phyloP scores from a whole-genome alignment of 1,140 invertebrate genomes.

The Atopsyche davidsoni region DNA sequence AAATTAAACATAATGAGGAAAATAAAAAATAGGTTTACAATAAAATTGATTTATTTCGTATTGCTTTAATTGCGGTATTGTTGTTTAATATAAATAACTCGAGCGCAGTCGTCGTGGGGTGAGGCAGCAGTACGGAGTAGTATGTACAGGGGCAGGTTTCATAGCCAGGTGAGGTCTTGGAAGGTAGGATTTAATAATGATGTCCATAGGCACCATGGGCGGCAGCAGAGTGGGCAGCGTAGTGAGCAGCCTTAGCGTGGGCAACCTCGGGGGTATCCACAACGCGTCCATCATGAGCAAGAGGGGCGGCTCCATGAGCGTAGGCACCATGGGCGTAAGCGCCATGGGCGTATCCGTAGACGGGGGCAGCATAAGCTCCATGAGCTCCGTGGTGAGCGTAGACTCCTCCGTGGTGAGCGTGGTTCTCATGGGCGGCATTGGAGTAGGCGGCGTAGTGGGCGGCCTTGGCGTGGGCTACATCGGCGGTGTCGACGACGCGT shows the following conservation, averaged over 20 bases:
- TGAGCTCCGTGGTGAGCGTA: conserved; percentile 9
- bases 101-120: background rate
- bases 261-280: conserved; percentile 32
- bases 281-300: conserved; percentile 5
- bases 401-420: conserved; percentile 9
- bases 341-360: conserved; percentile 20
- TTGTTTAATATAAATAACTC: too few species aligned
- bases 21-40: too few species aligned
- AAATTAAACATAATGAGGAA: too few species aligned
- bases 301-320: conserved; percentile 35
- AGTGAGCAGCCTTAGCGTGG: conserved; percentile 12
- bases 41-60: too few species aligned
- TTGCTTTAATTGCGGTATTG: too few species aligned
- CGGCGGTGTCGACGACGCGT: conserved; percentile 41
- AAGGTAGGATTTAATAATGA: too few species aligned
- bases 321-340: conserved; percentile 28
- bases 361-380: conserved; percentile 24
- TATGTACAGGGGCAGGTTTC: too few species aligned
- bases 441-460: conserved; percentile 35
- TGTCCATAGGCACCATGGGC: conserved; percentile 22
- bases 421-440: too few species aligned
- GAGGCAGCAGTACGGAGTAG: too few species aligned
- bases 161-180: too few species aligned
- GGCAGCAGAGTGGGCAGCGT: conserved; percentile 38
- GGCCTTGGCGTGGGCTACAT: conserved; percentile 43